These are phyloP conservation scores for Coenobita brevimanus DNA, from an alignment of 1,140 invertebrate genomes.

Conservation along the genomic window DNA sequence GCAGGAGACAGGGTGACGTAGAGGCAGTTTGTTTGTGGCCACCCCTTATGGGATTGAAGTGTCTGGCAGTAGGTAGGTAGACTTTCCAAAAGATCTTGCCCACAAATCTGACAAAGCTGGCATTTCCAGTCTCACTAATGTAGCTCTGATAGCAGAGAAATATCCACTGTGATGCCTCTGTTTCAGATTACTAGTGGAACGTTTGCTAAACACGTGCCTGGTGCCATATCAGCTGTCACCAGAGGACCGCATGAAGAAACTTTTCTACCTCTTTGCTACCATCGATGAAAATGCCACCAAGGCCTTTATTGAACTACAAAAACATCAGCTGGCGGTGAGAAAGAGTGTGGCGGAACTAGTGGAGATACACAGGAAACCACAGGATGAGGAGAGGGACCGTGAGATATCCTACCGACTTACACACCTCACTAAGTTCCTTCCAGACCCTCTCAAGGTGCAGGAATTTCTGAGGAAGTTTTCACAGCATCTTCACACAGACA, in stretches of 20 bases:
- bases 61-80: no score
- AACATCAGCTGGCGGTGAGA: constrained; percentile 84
- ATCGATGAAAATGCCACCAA: constrained; percentile 96
- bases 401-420: constrained; percentile 80
- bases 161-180: no score
- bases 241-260: constrained; percentile 93
- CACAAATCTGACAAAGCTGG: no score
- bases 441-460: constrained; percentile 92
- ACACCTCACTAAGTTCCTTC: constrained; percentile 83
- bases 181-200: constrained; percentile 87
- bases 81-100: no score
- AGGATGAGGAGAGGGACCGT: constrained; percentile 79
- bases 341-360: constrained; percentile 89
- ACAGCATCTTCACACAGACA: constrained; percentile 85
- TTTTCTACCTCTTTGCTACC: constrained; percentile 92
- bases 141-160: no score
- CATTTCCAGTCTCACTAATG: no score
- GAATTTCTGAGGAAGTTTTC: constrained; percentile 95
- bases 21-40: no score
- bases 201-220: constrained; percentile 95
- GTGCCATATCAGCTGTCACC: constrained; percentile 93
- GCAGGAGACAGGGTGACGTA: no score
- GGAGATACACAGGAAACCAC: constrained; percentile 83
- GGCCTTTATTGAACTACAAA: constrained; percentile 95
- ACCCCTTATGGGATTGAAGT: no score